A percentile compares a stretch with the other conserved stretches of the same genome.
Evolutionary conservation across 2,888 invertebrate species (phyloP).

Genomic region (Herminia tarsipennalis): DNA sequence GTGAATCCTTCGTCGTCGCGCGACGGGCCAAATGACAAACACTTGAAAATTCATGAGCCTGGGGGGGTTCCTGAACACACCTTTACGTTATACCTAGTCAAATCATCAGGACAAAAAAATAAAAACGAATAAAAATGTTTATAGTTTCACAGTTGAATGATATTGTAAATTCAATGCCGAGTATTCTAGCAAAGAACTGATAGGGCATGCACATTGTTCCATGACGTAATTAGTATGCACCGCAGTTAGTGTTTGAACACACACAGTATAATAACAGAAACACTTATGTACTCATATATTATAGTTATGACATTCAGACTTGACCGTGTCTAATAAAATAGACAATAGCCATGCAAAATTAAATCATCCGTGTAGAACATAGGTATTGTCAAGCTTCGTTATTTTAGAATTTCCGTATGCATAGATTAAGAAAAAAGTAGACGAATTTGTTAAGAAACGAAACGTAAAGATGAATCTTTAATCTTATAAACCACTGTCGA

Average conservation of each 20-base stretch:
- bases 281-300: conserved; percentile 37
- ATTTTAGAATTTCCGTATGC: conserved; percentile 56
- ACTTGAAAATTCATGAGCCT: too few species aligned
- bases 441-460: neutral
- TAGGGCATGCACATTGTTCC: conserved; percentile 66
- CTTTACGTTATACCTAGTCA: too few species aligned
- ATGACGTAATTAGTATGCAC: conserved; percentile 64
- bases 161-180: conserved; percentile 42
- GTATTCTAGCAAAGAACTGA: conserved; percentile 59
- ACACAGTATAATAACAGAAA: conserved; percentile 41
- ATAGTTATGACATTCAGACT: conserved; percentile 70
- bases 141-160: conserved; percentile 37
- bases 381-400: conserved; percentile 22
- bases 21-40: too few species aligned
- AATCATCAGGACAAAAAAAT: too few species aligned
- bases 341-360: conserved; percentile 60
- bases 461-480: too few species aligned
- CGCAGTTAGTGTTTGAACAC: conserved; percentile 42
- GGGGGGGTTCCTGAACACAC: too few species aligned
- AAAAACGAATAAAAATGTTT: conserved; percentile 7
- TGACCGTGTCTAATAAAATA: conserved; percentile 73
- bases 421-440: conserved; percentile 43
- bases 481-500: too few species aligned
- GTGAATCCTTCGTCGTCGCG: too few species aligned
- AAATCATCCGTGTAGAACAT: conserved; percentile 52